phyloP scores from a whole-genome alignment of 2,797 vertebrate species.

The Tokudaia muenninki region DNA sequence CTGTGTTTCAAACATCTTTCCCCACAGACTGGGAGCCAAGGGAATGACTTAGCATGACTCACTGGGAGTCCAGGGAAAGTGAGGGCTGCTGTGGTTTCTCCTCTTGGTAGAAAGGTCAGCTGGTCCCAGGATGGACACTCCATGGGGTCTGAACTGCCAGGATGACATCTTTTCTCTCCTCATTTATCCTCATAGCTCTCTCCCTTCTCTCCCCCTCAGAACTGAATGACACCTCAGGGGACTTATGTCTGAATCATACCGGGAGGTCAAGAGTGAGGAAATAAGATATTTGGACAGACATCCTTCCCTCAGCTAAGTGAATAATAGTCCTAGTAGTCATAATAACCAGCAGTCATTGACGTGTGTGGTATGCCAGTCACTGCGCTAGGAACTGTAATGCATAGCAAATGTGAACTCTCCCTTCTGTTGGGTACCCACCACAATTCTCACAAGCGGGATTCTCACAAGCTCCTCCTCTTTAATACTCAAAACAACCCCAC shows the following conservation, averaged over 20 bases:
- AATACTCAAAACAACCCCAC: neutral
- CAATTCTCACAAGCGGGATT: neutral
- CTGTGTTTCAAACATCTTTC: slow-evolving; percentile 19
- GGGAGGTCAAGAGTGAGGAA: slow-evolving; percentile 44
- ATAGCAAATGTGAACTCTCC: slow-evolving; percentile 33
- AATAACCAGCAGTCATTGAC: slow-evolving; percentile 3
- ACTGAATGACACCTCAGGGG: slow-evolving; percentile 5
- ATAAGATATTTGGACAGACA: slow-evolving; percentile 38
- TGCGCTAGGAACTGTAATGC: neutral
- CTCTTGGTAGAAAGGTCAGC: slow-evolving; percentile 70
- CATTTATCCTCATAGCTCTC: neutral
- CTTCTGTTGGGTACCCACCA: neutral
- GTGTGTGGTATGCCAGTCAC: neutral
- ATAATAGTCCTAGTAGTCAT: slow-evolving; percentile 28
- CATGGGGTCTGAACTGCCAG: neutral
- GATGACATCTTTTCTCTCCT: neutral
- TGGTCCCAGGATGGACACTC: neutral
- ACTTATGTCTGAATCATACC: slow-evolving; percentile 54
- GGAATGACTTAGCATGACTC: slow-evolving; percentile 60
- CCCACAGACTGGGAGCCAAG: neutral
- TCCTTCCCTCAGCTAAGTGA: slow-evolving; percentile 40
- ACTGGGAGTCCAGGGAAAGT: slow-evolving; percentile 64
- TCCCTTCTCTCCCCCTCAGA: neutral
- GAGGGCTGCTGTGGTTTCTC: slow-evolving; percentile 63
- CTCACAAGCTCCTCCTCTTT: neutral